These are phyloP conservation scores for Eremophila alpestris DNA, from an alignment of 2,797 vertebrate species.

Conservation along the genomic window DNA sequence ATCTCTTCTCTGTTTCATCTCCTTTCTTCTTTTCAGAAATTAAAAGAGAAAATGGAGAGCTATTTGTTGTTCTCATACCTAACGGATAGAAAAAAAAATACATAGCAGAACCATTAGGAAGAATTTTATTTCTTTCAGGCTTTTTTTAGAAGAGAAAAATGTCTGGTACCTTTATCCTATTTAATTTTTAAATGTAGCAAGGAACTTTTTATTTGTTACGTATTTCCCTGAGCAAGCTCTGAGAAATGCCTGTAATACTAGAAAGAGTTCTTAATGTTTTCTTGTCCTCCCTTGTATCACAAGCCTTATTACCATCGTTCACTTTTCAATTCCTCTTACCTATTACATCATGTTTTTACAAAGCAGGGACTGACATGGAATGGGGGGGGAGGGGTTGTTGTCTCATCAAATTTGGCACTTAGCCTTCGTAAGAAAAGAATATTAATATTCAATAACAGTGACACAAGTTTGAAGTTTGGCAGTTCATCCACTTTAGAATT, in stretches of 20 bases:
- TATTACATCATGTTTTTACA: background rate
- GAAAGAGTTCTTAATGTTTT: background rate
- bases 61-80: background rate
- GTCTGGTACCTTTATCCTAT: background rate
- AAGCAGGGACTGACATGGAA: background rate
- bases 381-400: background rate
- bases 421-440: background rate
- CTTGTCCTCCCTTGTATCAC: background rate
- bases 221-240: background rate
- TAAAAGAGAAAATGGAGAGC: background rate
- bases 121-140: background rate
- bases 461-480: background rate
- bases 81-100: background rate
- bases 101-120: background rate
- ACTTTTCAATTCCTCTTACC: background rate
- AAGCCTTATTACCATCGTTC: background rate
- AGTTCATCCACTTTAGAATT: conserved; percentile 12
- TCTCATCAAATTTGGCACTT: background rate
- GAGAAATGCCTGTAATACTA: background rate
- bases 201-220: background rate
- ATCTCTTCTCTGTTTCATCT: background rate
- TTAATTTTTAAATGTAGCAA: background rate
- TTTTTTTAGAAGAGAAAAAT: background rate
- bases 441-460: conserved; percentile 20
- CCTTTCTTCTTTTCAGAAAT: background rate